Percentiles rank a stretch among this genome's conserved stretches.
Evolutionary conservation across 2,797 vertebrate genomes (phyloP).

Genomic region (Pseudomugil gertrudae): DNA sequence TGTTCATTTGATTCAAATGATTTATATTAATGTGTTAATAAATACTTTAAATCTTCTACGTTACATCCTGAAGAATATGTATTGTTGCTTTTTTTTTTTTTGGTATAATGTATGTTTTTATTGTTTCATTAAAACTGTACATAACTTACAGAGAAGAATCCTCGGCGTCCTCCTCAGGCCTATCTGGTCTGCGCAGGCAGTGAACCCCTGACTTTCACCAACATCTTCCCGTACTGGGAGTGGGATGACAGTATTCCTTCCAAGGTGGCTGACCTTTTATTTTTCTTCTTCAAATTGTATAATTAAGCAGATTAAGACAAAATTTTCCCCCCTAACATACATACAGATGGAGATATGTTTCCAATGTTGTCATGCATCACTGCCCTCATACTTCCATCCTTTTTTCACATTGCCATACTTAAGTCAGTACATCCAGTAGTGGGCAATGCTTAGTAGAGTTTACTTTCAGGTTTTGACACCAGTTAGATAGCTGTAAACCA

Average conservation of each 20-base stretch:
- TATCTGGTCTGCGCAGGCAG: constrained; percentile 83
- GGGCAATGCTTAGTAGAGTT: no score
- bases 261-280: constrained; percentile 60
- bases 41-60: no score
- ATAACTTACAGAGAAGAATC: constrained; percentile 78
- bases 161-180: constrained; percentile 80
- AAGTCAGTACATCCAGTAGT: no score
- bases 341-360: no score
- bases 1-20: no score
- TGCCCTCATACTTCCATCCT: no score
- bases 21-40: background rate
- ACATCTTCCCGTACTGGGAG: constrained; percentile 87
- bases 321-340: no score
- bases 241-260: constrained; percentile 62
- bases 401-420: no score
- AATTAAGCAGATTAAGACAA: background rate
- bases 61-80: no score
- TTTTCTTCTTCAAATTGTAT: background rate
- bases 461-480: no score
- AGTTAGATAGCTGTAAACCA: no score
- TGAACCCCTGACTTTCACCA: constrained; percentile 86
- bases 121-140: background rate
- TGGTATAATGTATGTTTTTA: background rate
- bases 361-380: no score
- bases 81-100: background rate